A percentile compares a stretch with the other conserved stretches of the same genome.
Conservation (phyloP, 2,888 invertebrate genomes). For the Calameuta pallipes region DNA sequence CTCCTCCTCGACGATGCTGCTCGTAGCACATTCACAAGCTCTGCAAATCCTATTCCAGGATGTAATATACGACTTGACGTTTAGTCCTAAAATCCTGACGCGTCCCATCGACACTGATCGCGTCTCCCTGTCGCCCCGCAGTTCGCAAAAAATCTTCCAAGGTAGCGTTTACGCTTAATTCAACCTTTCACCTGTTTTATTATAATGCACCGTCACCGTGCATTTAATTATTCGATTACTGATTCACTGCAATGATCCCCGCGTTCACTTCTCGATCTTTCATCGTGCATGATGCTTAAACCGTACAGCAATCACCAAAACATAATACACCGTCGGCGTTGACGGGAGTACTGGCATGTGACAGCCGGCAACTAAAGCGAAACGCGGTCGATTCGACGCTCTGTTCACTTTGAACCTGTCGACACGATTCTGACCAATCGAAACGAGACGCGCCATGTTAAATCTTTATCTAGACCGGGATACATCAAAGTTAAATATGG, state of each 20-base stretch:
- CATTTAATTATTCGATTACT: background rate
- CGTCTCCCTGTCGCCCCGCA: background rate
- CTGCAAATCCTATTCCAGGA: background rate
- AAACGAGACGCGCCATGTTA: too few relatives aligned
- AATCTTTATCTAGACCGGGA: too few relatives aligned
- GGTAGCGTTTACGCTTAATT: background rate
- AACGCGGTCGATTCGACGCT: constrained; percentile 20
- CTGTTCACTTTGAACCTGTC: constrained; percentile 6
- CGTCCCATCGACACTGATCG: constrained; percentile 14
- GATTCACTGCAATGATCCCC: background rate
- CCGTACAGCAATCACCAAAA: background rate
- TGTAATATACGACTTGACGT: background rate
- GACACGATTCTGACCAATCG: too few relatives aligned
- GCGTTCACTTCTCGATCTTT: background rate
- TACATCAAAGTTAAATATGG: too few relatives aligned
- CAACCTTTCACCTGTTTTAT: background rate
- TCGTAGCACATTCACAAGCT: constrained; percentile 51
- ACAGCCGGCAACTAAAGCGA: constrained; percentile 40
- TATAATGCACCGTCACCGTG: background rate
- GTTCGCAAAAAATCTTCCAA: background rate
- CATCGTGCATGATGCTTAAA: background rate
- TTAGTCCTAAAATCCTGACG: background rate
- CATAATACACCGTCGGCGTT: constrained; percentile 20
- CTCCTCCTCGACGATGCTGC: constrained; percentile 48
- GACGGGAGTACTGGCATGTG: constrained; percentile 47